Conservation (phyloP, 2,888 invertebrate genomes). For the Epinotia ramella region DNA sequence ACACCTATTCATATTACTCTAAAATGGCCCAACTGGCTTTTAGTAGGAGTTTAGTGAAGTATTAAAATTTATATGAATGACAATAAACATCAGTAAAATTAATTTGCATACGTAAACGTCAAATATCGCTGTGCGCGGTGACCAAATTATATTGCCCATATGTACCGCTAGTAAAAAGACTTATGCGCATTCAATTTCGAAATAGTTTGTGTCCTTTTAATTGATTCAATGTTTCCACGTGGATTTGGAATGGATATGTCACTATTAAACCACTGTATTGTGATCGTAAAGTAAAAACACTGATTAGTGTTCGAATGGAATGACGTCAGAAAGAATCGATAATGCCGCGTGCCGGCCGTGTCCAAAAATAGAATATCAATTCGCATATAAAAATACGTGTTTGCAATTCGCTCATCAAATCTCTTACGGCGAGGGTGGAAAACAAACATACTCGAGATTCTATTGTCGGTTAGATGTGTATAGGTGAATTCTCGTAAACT, state of each 20-base stretch:
- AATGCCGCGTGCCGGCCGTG: conserved; percentile 20
- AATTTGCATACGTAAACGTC: background rate
- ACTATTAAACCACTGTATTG: background rate
- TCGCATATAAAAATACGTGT: conserved; percentile 27
- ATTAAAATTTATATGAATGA: conserved; percentile 7
- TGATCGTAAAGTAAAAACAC: conserved; percentile 1
- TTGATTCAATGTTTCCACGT: conserved; percentile 3
- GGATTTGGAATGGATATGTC: conserved; percentile 5
- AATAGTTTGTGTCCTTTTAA: background rate
- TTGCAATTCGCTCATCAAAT: conserved; percentile 9
- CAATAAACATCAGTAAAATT: background rate
- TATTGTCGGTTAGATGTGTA: background rate
- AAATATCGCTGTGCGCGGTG: conserved; percentile 3
- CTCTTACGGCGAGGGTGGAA: conserved; percentile 1
- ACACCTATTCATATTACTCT: too few species aligned
- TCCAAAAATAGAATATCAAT: conserved; percentile 43
- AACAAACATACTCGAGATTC: conserved; percentile 6
- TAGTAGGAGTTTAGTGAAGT: background rate
- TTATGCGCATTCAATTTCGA: too few species aligned
- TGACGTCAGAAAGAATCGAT: conserved; percentile 43
- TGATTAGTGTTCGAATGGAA: conserved; percentile 21
- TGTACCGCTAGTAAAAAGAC: background rate
- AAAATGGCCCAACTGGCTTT: too few species aligned
- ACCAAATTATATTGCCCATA: background rate
- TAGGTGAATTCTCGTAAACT: background rate